Evolutionary conservation across 2,113 vertebrate genomes (phyloP).

Genomic region (Pavo muticus): DNA sequence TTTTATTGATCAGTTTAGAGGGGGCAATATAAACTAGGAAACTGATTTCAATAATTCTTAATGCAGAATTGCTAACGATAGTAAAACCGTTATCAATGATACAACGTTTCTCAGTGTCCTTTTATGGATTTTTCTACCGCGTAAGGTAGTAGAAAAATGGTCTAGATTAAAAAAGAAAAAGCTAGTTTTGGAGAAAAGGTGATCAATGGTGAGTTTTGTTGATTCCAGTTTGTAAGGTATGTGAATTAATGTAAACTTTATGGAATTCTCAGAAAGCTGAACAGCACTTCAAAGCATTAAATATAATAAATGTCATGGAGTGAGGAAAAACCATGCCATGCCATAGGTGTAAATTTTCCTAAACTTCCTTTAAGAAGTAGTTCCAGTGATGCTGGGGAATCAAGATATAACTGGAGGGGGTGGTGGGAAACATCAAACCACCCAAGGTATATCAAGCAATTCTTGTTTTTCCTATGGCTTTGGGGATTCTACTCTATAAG

Average conservation of each 20-base stretch:
- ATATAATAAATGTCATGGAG: neutral
- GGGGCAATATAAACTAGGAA: neutral
- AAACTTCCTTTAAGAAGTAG: neutral
- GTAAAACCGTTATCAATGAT: neutral
- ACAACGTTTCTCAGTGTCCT: neutral
- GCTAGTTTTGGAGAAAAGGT: neutral
- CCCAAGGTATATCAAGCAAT: neutral
- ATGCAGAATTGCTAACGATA: neutral
- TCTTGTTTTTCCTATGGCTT: constrained; percentile 1
- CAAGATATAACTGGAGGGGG: neutral
- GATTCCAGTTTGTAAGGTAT: neutral
- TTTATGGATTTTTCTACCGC: neutral
- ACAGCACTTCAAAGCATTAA: neutral
- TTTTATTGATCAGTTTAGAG: neutral
- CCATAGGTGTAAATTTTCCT: neutral
- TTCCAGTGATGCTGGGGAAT: neutral
- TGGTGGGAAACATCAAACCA: neutral
- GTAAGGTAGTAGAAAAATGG: neutral
- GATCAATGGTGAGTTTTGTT: neutral
- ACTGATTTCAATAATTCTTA: neutral
- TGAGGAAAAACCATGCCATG: neutral
- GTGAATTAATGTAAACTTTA: neutral
- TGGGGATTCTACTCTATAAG: constrained; percentile 8
- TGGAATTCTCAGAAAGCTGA: neutral
- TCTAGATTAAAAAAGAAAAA: neutral